These are phyloP conservation scores for Ceryle rudis DNA, from an alignment of 2,797 vertebrate genomes.

Conservation along the genomic window DNA sequence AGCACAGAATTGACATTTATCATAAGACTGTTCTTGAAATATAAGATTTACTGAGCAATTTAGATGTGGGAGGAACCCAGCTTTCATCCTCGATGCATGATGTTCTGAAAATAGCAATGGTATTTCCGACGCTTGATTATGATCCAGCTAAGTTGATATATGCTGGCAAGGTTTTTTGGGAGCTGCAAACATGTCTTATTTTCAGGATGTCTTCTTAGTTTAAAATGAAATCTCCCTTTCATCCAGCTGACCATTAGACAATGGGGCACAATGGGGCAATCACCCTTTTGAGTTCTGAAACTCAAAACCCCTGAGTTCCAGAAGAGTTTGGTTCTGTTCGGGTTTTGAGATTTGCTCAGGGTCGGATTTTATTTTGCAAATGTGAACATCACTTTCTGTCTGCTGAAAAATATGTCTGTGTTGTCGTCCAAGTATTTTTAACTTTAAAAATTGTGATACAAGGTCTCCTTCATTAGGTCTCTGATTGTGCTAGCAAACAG, in stretches of 20 bases:
- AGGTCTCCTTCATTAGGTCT: not conserved
- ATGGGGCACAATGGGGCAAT: not conserved
- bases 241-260: not conserved
- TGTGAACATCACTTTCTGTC: not conserved
- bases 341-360: not conserved
- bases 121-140: slow-evolving; percentile 63
- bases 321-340: not conserved
- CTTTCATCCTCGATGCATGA: slow-evolving; percentile 57
- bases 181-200: slow-evolving; percentile 16
- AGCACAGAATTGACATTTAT: slow-evolving; percentile 55
- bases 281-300: not conserved
- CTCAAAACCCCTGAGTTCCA: not conserved
- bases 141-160: slow-evolving; percentile 57
- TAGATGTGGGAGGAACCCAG: slow-evolving; percentile 55
- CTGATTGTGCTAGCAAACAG: not conserved
- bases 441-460: not conserved
- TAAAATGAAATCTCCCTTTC: not conserved
- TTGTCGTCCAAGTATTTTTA: not conserved
- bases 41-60: slow-evolving; percentile 59
- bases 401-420: not conserved
- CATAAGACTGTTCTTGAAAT: slow-evolving; percentile 46
- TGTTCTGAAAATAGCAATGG: slow-evolving; percentile 69
- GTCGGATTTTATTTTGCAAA: not conserved
- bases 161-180: slow-evolving; percentile 15
- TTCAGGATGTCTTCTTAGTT: not conserved